A percentile compares a stretch with the other conserved stretches of the same genome.
These are phyloP conservation scores for Mythimna albipuncta DNA, from an alignment of 2,888 invertebrate genomes.

Conservation along the genomic window DNA sequence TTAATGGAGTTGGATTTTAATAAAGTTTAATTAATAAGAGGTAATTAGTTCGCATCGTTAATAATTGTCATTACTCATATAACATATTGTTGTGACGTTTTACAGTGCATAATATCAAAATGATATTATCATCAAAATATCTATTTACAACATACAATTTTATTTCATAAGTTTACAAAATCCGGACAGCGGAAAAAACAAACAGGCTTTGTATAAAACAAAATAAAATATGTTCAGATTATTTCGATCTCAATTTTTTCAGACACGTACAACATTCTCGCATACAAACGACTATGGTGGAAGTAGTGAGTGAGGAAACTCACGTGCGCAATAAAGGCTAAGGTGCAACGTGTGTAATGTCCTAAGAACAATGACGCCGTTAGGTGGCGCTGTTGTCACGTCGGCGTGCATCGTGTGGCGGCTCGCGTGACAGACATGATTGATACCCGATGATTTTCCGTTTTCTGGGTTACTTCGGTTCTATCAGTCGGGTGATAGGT, in stretches of 20 bases:
- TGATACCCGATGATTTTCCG: slow-evolving; percentile 36
- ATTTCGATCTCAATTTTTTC: background rate
- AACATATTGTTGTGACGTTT: slow-evolving; percentile 44
- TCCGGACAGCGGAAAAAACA: background rate
- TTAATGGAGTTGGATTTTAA: slow-evolving; percentile 14
- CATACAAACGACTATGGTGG: slow-evolving; percentile 6
- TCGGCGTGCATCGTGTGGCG: slow-evolving; percentile 16
- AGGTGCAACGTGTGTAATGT: slow-evolving; percentile 48
- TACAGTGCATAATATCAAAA: slow-evolving; percentile 7
- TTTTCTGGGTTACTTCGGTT: slow-evolving; percentile 23
- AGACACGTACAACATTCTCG: slow-evolving; percentile 27
- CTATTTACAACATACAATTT: background rate
- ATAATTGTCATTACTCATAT: slow-evolving; percentile 42
- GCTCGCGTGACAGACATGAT: slow-evolving; percentile 38
- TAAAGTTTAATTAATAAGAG: slow-evolving; percentile 19
- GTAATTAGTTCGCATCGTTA: slow-evolving; percentile 46
- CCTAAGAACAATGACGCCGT: slow-evolving; percentile 23
- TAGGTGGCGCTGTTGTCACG: slow-evolving; percentile 37
- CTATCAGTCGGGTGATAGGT: background rate
- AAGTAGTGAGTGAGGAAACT: slow-evolving; percentile 9
- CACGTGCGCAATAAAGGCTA: slow-evolving; percentile 48
- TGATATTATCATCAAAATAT: slow-evolving; percentile 4
- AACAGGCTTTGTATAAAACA: too few relatives aligned
- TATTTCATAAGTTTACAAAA: background rate
- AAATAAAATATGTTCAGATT: background rate